phyloP scores from a whole-genome alignment of 2,888 invertebrate genomes.

The Corbicula japonica region DNA sequence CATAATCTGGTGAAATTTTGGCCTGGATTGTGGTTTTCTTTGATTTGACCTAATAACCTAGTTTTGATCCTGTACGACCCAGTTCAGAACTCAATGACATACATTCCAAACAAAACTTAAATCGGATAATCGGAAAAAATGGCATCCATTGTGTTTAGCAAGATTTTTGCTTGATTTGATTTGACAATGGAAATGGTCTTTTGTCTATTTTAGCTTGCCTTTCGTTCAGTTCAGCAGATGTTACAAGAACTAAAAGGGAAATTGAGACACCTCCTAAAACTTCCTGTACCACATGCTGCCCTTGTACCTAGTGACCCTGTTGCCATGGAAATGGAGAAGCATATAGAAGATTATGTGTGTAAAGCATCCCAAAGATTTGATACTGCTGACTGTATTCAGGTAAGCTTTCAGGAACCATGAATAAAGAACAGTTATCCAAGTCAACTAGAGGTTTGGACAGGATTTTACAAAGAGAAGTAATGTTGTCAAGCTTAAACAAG shows the following conservation, averaged over 20 bases:
- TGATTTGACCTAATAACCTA: too few relatives aligned
- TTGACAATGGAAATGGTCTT: not conserved
- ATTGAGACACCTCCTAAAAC: slow-evolving; percentile 90
- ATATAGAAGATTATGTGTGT: slow-evolving; percentile 90
- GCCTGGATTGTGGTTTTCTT: too few relatives aligned
- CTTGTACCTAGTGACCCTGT: slow-evolving; percentile 44
- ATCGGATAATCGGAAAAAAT: too few relatives aligned
- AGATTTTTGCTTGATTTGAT: not conserved
- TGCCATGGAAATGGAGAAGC: slow-evolving; percentile 81
- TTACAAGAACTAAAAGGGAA: slow-evolving; percentile 92
- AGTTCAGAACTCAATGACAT: not conserved
- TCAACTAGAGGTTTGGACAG: too few relatives aligned
- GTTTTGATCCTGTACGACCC: not conserved
- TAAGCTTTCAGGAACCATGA: slow-evolving; percentile 77
- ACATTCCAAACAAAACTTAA: not conserved
- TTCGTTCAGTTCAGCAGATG: slow-evolving; percentile 90
- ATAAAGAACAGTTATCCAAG: too few relatives aligned
- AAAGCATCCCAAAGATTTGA: slow-evolving; percentile 91
- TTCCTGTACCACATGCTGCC: slow-evolving; percentile 70
- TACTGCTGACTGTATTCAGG: slow-evolving; percentile 87
- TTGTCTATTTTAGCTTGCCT: slow-evolving; percentile 89
- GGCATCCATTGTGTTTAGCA: too few relatives aligned
- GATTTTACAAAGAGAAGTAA: too few relatives aligned
- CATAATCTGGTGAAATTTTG: too few relatives aligned
- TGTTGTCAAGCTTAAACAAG: too few relatives aligned